Percentiles rank a stretch among this genome's conserved stretches.
Conservation (phyloP, 2,888 invertebrate species). For the Bedellia somnulentella region DNA sequence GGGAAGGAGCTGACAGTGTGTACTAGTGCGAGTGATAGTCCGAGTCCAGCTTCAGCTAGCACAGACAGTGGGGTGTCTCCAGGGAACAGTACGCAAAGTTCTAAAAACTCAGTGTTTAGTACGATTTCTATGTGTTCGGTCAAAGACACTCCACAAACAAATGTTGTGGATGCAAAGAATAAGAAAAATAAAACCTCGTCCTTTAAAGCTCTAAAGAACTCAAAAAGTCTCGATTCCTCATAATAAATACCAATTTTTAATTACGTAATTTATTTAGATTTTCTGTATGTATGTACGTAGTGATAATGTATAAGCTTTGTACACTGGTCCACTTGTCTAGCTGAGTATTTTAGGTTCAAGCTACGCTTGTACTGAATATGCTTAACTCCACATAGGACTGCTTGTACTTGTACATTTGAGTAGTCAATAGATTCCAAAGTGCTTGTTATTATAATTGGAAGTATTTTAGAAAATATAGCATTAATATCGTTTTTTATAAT, state of each 20-base stretch:
- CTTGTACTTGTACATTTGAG: too few species aligned
- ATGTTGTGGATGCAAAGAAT: constrained; percentile 25
- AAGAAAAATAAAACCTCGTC: constrained; percentile 34
- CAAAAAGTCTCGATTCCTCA: constrained; percentile 55
- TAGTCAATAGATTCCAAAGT: constrained; percentile 35
- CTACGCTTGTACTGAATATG: too few species aligned
- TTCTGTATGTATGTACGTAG: constrained; percentile 54
- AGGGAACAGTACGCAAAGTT: constrained; percentile 40
- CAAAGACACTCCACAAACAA: constrained; percentile 13
- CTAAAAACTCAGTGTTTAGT: constrained; percentile 37
- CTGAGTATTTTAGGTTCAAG: too few species aligned
- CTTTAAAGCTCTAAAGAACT: constrained; percentile 44
- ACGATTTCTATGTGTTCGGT: constrained; percentile 8
- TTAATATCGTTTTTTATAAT: too few species aligned
- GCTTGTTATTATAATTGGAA: too few species aligned
- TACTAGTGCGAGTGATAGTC: constrained; percentile 40
- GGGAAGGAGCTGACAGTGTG: constrained; percentile 51
- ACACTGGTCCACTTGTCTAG: too few species aligned
- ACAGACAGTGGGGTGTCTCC: constrained; percentile 50
- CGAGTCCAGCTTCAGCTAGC: constrained; percentile 45
- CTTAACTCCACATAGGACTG: too few species aligned
- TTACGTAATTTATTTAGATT: constrained; percentile 61
- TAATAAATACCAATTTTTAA: constrained; percentile 19
- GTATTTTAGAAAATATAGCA: too few species aligned
- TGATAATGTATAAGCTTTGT: constrained; percentile 24